Conservation (phyloP, 2,888 invertebrate species). For the Drosophila barbarae region DNA sequence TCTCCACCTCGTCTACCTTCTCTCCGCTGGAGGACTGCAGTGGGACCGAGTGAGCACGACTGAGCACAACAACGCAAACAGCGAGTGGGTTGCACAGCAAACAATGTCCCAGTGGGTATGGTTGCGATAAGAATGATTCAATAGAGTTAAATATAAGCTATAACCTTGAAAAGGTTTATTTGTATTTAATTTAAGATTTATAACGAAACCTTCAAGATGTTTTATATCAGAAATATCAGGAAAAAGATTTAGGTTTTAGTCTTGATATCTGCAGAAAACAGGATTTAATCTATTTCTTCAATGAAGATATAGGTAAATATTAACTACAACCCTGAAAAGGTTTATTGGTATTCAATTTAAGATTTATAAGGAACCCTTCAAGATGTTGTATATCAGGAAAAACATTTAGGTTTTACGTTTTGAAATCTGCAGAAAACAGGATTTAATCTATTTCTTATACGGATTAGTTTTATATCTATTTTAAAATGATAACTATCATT, state of each 20-base stretch:
- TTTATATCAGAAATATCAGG: too few relatives aligned
- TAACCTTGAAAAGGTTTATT: neutral
- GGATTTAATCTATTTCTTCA: too few relatives aligned
- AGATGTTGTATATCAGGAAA: neutral
- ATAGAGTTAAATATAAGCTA: neutral
- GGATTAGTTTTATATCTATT: too few relatives aligned
- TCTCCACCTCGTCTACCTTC: neutral
- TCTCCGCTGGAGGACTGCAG: slow-evolving; percentile 19
- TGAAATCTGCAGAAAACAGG: neutral
- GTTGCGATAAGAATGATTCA: neutral
- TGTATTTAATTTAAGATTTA: neutral
- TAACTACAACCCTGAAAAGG: neutral
- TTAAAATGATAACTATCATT: neutral
- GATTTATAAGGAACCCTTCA: too few relatives aligned
- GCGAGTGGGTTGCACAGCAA: slow-evolving; percentile 20
- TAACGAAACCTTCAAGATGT: neutral
- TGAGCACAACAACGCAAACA: slow-evolving; percentile 29
- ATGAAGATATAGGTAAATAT: neutral
- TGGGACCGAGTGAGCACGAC: slow-evolving; percentile 42
- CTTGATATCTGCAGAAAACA: too few relatives aligned
- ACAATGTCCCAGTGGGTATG: slow-evolving; percentile 4
- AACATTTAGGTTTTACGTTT: neutral
- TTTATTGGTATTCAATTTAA: neutral
- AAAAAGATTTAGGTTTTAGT: too few relatives aligned
- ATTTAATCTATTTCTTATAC: neutral